Evolutionary conservation across 2,797 vertebrate genomes (phyloP).

Genomic region (Mareca penelope): DNA sequence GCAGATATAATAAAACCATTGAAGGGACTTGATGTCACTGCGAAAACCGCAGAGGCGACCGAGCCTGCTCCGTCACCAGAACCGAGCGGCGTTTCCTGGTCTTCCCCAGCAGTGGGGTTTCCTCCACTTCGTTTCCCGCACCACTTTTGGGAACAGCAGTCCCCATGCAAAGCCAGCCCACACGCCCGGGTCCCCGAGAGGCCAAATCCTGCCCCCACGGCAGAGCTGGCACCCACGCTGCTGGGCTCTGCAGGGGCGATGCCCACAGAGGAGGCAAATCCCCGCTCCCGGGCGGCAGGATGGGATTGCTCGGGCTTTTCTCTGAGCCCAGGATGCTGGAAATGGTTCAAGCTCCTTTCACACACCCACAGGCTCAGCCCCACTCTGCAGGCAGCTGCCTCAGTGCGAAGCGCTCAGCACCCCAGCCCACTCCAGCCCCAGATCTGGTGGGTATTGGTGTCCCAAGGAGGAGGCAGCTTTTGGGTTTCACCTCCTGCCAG

Average conservation of each 20-base stretch:
- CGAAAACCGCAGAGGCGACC: slow-evolving; percentile 6
- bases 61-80: neutral
- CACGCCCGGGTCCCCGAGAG: neutral
- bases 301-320: rapidly evolving
- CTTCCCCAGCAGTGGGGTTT: neutral
- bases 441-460: rapidly evolving
- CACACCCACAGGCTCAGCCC: rapidly evolving
- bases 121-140: neutral
- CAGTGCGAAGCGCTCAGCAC: neutral
- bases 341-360: neutral
- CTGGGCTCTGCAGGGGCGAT: rapidly evolving
- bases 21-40: slow-evolving; percentile 34
- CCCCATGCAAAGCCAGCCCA: neutral
- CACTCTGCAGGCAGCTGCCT: neutral
- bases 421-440: neutral
- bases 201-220: neutral
- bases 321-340: neutral
- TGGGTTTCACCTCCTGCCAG: neutral
- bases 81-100: neutral
- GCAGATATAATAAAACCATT: slow-evolving; percentile 56
- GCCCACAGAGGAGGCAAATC: neutral
- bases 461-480: neutral
- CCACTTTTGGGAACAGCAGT: rapidly evolving
- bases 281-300: rapidly evolving
- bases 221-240: rapidly evolving